Evolutionary conservation across 1,140 invertebrate genomes (phyloP).

Genomic region (Zaprionus nigranus): DNA sequence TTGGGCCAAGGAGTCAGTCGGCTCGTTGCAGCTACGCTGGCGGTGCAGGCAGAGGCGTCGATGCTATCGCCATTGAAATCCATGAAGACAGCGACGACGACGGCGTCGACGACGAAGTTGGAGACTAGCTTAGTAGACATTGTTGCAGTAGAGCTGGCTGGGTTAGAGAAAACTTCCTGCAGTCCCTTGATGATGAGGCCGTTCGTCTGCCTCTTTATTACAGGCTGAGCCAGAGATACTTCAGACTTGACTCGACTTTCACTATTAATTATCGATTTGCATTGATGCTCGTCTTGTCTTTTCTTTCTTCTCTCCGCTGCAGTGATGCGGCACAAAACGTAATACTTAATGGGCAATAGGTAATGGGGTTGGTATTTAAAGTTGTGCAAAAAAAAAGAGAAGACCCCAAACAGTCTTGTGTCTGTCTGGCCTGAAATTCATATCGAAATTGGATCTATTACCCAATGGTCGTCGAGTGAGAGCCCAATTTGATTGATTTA

Average conservation of each 20-base stretch:
- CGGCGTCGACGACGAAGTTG: constrained; percentile 45
- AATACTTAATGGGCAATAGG: constrained; percentile 68
- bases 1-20: constrained; percentile 75
- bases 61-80: constrained; percentile 81
- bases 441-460: constrained; percentile 83
- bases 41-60: constrained; percentile 62
- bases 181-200: constrained; percentile 67
- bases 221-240: constrained; percentile 16
- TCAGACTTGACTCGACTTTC: constrained; percentile 75
- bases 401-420: constrained; percentile 48
- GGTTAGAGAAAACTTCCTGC: constrained; percentile 63
- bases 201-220: constrained; percentile 44
- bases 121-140: constrained; percentile 71
- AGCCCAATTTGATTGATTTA: constrained; percentile 83
- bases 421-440: constrained; percentile 58
- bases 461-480: constrained; percentile 73
- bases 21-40: constrained; percentile 36
- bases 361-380: constrained; percentile 83
- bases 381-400: constrained; percentile 66
- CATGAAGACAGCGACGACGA: constrained; percentile 66
- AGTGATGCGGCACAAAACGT: constrained; percentile 51
- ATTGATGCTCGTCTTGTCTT: constrained; percentile 37
- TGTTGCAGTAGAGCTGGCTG: constrained; percentile 32
- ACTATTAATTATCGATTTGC: constrained; percentile 56
- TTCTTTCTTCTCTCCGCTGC: constrained; percentile 25